Evolutionary conservation across 2,797 vertebrate genomes (phyloP).

Genomic region (Macroramphosus scolopax): DNA sequence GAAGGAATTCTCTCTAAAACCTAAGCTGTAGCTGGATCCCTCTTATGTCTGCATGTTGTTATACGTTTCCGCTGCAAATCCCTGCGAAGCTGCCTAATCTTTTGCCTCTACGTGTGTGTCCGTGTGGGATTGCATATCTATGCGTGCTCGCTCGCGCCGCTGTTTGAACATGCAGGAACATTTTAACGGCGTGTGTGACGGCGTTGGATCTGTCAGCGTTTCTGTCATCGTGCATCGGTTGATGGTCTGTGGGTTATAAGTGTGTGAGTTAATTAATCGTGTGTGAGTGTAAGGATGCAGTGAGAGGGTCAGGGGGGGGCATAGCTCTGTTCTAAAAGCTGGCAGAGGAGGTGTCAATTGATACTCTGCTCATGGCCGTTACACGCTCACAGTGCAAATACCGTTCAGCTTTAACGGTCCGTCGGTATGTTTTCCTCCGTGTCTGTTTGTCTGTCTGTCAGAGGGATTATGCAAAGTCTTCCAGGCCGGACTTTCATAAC

Average conservation of each 20-base stretch:
- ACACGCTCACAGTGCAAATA: not conserved
- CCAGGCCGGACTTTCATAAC: too few relatives aligned
- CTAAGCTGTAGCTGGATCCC: conserved; percentile 25
- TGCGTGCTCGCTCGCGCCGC: not conserved
- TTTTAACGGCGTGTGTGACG: not conserved
- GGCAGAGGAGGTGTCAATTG: conserved; percentile 28
- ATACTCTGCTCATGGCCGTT: conserved; percentile 23
- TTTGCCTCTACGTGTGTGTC: conserved; percentile 7
- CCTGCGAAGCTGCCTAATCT: conserved; percentile 13
- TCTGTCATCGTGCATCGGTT: not conserved
- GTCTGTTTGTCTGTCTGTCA: too few relatives aligned
- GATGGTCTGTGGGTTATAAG: conserved; percentile 17
- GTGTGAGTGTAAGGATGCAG: conserved; percentile 4
- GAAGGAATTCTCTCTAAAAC: too few relatives aligned
- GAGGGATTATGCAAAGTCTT: too few relatives aligned
- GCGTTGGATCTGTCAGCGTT: conserved; percentile 15
- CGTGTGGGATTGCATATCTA: not conserved
- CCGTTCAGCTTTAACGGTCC: not conserved
- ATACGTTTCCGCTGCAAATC: conserved; percentile 36
- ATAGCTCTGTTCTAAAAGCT: conserved; percentile 16
- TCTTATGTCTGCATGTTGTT: conserved; percentile 39
- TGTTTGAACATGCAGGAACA: conserved; percentile 30
- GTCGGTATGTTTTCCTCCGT: too few relatives aligned
- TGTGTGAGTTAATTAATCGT: conserved; percentile 16
- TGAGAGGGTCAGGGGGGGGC: conserved; percentile 1